A percentile compares a stretch with the other conserved stretches of the same genome.
phyloP scores from a whole-genome alignment of 37 sponge, comb jelly and placozoan genomes.

The Haliclona indistincta region DNA sequence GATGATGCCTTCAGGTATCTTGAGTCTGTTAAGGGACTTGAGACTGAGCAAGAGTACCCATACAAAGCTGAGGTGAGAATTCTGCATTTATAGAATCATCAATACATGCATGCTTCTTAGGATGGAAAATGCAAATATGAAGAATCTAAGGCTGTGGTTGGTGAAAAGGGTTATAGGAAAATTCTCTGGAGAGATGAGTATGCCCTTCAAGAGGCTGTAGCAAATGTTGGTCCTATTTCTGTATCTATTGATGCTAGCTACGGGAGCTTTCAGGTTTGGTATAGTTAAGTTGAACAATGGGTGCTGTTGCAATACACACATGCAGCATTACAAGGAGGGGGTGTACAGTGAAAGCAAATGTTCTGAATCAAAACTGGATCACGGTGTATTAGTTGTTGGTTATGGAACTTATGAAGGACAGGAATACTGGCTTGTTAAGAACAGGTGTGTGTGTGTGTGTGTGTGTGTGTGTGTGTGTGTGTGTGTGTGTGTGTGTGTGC shows the following conservation, averaged over 20 bases:
- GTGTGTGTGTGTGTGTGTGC: constrained; percentile 25
- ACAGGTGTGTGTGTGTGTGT: constrained; percentile 46
- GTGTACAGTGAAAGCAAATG: constrained; percentile 85
- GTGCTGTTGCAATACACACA: not conserved
- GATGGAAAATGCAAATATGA: constrained; percentile 74
- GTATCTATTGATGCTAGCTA: not conserved
- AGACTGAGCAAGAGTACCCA: constrained; percentile 55
- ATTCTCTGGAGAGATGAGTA: constrained; percentile 36
- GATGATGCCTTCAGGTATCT: constrained; percentile 88
- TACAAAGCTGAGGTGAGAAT: not conserved
- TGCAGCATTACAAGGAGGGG: constrained; percentile 70
- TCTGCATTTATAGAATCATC: not conserved
- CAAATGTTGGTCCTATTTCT: constrained; percentile 2
- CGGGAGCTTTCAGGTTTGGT: not conserved
- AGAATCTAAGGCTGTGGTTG: constrained; percentile 23
- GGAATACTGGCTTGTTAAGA: constrained; percentile 91
- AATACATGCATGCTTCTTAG: no score
- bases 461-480: not conserved
- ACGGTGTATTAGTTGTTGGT: constrained; percentile 90
- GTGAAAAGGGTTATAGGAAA: not conserved
- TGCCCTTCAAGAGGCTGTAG: constrained; percentile 70
- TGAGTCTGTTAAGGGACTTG: constrained; percentile 78
- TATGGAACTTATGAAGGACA: constrained; percentile 67
- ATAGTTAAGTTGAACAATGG: not conserved
- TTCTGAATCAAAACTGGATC: constrained; percentile 83